Percentiles rank a stretch among this genome's conserved stretches.
Evolutionary conservation across 2,888 invertebrate genomes (phyloP).

Genomic region (Brenthis ino): DNA sequence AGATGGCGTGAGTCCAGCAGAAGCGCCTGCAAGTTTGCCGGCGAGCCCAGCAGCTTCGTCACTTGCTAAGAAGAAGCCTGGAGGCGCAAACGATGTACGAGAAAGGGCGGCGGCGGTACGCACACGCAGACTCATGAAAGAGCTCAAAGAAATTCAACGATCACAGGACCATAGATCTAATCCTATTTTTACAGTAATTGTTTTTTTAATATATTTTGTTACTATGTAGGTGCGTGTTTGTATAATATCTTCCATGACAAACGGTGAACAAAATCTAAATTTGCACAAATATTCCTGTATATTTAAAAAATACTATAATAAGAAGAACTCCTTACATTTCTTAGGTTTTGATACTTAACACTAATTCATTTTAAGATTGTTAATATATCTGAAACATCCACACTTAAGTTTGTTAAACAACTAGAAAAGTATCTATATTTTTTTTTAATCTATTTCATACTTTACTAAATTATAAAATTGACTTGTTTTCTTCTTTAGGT

Average conservation of each 20-base stretch:
- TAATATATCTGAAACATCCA: too few relatives aligned
- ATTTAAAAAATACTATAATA: too few relatives aligned
- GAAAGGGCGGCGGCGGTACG: conserved; percentile 82
- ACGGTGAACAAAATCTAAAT: too few relatives aligned
- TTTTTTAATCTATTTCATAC: not conserved
- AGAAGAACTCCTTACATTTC: too few relatives aligned
- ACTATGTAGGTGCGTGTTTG: not conserved
- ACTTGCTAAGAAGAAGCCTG: conserved; percentile 72
- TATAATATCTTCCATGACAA: too few relatives aligned
- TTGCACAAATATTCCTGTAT: too few relatives aligned
- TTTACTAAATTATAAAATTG: not conserved
- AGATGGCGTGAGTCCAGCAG: conserved; percentile 77
- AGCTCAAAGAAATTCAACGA: conserved; percentile 90
- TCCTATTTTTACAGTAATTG: conserved; percentile 87
- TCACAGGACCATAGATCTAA: conserved; percentile 86
- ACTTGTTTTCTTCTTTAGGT: conserved; percentile 67
- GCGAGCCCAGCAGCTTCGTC: conserved; percentile 76
- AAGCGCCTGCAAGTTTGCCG: conserved; percentile 72
- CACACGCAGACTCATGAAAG: conserved; percentile 92
- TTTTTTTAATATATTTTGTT: not conserved
- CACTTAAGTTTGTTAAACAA: not conserved
- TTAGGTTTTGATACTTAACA: too few relatives aligned
- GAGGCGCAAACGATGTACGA: conserved; percentile 65
- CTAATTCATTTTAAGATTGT: too few relatives aligned
- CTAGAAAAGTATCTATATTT: not conserved